Evolutionary conservation across 2,797 vertebrate species (phyloP).

Genomic region (Hylomyscus alleni): DNA sequence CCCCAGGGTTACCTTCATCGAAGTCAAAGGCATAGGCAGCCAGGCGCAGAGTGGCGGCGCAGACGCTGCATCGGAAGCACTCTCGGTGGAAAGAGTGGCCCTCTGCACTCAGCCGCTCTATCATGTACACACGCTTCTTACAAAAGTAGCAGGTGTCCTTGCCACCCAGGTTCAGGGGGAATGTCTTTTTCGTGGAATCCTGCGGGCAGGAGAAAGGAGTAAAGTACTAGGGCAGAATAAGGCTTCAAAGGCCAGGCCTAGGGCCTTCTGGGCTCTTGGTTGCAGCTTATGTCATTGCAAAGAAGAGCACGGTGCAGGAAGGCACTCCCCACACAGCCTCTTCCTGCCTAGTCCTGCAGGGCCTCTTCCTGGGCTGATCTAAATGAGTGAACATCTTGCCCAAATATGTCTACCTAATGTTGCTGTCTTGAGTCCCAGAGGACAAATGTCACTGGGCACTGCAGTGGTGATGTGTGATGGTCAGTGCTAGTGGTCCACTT

Average conservation of each 20-base stretch:
- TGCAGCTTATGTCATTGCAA: background rate
- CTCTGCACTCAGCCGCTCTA: slow-evolving; percentile 96
- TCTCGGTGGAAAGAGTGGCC: slow-evolving; percentile 98
- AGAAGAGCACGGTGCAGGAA: background rate
- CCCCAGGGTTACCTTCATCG: slow-evolving; percentile 91
- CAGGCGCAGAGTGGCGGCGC: slow-evolving; percentile 92
- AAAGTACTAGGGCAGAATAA: fast-evolving
- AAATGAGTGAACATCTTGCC: background rate
- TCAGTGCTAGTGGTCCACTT: background rate
- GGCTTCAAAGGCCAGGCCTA: background rate
- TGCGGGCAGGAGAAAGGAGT: slow-evolving; percentile 79
- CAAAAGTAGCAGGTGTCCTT: slow-evolving; percentile 95
- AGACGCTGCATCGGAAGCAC: slow-evolving; percentile 96
- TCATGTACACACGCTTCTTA: slow-evolving; percentile 95
- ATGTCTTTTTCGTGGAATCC: slow-evolving; percentile 91
- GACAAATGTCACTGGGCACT: background rate
- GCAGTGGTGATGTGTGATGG: background rate
- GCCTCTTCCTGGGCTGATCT: background rate
- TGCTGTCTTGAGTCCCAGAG: background rate
- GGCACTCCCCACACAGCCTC: no score
- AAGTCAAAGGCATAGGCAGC: slow-evolving; percentile 95
- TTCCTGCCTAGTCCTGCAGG: no score
- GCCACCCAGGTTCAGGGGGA: slow-evolving; percentile 93
- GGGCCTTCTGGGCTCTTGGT: background rate
- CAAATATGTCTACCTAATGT: background rate